phyloP scores from a whole-genome alignment of 2,888 invertebrate genomes.

The Cryptocephalus moraei region DNA sequence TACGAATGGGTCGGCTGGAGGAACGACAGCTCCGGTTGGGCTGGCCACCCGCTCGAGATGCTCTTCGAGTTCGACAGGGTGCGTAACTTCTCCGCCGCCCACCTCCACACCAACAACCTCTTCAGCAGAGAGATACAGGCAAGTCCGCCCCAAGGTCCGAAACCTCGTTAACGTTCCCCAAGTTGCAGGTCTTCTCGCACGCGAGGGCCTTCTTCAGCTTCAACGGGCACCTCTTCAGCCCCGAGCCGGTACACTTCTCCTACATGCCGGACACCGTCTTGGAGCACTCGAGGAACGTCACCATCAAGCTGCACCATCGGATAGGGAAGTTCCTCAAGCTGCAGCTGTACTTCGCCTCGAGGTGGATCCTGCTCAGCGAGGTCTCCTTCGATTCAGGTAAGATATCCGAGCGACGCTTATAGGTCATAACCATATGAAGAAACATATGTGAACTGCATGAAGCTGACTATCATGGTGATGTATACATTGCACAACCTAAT shows the following conservation, averaged over 20 bases:
- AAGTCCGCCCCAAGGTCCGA: conserved; percentile 7
- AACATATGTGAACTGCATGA: no score
- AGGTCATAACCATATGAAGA: no score
- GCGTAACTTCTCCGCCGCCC: conserved; percentile 65
- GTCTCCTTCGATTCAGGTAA: conserved; percentile 72
- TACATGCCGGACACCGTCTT: conserved; percentile 66
- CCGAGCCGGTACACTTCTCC: conserved; percentile 62
- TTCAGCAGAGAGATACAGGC: conserved; percentile 68
- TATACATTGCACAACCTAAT: no score
- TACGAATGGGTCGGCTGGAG: conserved; percentile 82
- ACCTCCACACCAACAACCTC: conserved; percentile 68
- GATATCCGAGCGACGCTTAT: no score
- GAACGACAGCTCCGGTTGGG: conserved; percentile 52
- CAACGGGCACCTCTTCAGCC: conserved; percentile 59
- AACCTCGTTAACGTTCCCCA: background rate
- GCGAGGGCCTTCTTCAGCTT: conserved; percentile 69
- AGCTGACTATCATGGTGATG: no score
- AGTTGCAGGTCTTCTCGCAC: conserved; percentile 60
- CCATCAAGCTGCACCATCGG: conserved; percentile 66
- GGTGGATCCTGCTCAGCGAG: conserved; percentile 82
- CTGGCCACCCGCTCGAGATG: conserved; percentile 59
- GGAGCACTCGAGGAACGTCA: conserved; percentile 72
- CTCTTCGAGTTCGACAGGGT: conserved; percentile 69
- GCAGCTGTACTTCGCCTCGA: conserved; percentile 67
- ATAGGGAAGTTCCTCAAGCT: conserved; percentile 66